Percentiles rank a stretch among this genome's conserved stretches.
phyloP scores from a whole-genome alignment of 2,797 vertebrate genomes.

The Mus spretus region DNA sequence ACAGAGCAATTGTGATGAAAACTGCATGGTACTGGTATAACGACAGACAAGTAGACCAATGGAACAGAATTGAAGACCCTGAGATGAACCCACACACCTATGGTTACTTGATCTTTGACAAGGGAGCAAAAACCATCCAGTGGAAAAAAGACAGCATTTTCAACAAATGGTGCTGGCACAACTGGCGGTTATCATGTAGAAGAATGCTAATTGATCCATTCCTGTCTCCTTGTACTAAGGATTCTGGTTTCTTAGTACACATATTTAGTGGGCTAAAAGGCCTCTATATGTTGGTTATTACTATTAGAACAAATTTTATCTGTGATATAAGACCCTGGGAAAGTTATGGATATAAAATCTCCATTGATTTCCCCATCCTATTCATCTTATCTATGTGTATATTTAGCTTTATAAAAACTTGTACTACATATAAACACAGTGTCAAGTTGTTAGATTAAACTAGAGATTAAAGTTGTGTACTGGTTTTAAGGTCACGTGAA shows the following conservation, averaged over 20 bases:
- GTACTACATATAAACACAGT: not conserved
- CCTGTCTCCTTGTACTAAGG: not conserved
- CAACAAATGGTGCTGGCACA: too few species aligned
- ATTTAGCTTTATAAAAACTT: slow-evolving; percentile 15
- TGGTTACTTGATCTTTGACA: too few species aligned
- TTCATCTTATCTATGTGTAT: not conserved
- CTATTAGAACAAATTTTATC: not conserved
- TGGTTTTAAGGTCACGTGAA: not conserved
- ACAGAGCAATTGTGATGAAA: too few species aligned
- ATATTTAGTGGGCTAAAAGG: not conserved
- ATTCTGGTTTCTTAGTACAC: not conserved
- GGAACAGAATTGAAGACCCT: too few species aligned
- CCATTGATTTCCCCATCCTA: fast-evolving
- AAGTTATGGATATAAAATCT: not conserved
- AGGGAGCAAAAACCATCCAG: too few species aligned
- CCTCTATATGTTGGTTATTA: not conserved
- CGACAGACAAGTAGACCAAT: too few species aligned
- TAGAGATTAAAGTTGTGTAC: not conserved
- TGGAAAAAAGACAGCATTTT: too few species aligned
- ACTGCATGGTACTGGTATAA: too few species aligned
- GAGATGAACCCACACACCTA: too few species aligned
- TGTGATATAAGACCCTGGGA: not conserved
- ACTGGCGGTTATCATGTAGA: too few species aligned
- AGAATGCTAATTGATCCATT: too few species aligned
- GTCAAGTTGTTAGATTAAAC: not conserved